These are phyloP conservation scores for Rhinolophus sinicus DNA, from an alignment of 2,113 vertebrate genomes.

Conservation along the genomic window DNA sequence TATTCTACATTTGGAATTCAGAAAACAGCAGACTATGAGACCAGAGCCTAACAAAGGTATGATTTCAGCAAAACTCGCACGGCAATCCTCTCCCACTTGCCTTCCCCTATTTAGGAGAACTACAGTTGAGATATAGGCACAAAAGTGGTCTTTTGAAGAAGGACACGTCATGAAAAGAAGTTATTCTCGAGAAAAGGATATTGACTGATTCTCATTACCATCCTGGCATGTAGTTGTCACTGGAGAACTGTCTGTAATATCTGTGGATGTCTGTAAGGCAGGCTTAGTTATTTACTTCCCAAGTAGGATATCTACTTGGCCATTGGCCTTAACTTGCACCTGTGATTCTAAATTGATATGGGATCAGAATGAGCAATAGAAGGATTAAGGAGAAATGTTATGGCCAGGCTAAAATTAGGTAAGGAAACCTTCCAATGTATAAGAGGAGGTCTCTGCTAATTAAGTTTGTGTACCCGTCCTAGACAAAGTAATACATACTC, in stretches of 20 bases:
- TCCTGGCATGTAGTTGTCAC: rapidly evolving
- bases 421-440: neutral
- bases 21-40: neutral
- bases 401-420: neutral
- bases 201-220: neutral
- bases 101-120: neutral
- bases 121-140: neutral
- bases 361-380: neutral
- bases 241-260: neutral
- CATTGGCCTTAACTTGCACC: neutral
- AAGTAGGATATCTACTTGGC: neutral
- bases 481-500: too few species aligned
- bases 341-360: neutral
- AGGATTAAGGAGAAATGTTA: neutral
- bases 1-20: neutral
- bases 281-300: neutral
- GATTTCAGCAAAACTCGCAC: neutral
- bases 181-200: neutral
- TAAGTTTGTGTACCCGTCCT: too few species aligned
- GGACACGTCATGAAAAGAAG: neutral
- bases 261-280: neutral
- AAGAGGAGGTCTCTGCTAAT: too few species aligned
- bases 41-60: neutral
- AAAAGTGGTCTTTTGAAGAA: neutral
- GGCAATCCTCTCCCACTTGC: neutral